These are phyloP conservation scores for Conus ventricosus DNA, from an alignment of 1,140 invertebrate species.

Conservation along the genomic window DNA sequence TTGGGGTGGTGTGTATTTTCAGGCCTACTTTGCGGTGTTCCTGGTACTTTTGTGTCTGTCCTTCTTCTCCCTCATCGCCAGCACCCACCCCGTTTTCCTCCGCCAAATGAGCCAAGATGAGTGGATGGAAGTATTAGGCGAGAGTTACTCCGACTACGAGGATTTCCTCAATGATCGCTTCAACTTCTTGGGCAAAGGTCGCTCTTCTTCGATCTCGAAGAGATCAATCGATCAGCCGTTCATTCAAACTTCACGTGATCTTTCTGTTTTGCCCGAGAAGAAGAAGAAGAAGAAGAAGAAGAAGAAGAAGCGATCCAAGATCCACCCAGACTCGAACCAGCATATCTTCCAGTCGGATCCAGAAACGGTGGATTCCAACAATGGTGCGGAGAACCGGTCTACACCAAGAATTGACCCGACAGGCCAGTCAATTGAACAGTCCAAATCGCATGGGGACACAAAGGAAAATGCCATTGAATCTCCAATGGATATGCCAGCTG, in stretches of 20 bases:
- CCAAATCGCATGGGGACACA: too few relatives aligned
- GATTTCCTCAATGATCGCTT: neutral
- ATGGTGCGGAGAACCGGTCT: too few relatives aligned
- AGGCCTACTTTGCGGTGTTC: slow-evolving; percentile 5
- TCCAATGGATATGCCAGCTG: too few relatives aligned
- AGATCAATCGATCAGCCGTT: neutral
- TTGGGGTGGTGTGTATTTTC: neutral
- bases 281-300: too few relatives aligned
- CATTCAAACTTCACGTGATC: neutral
- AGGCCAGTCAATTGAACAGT: too few relatives aligned
- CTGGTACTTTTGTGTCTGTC: neutral
- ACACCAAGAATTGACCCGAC: too few relatives aligned
- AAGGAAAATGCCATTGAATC: too few relatives aligned
- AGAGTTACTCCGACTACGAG: neutral
- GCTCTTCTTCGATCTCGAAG: neutral
- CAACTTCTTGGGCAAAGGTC: neutral
- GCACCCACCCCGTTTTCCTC: slow-evolving; percentile 15
- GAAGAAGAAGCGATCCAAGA: too few relatives aligned
- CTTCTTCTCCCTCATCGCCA: slow-evolving; percentile 27
- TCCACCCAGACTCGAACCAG: too few relatives aligned
- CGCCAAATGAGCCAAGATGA: neutral
- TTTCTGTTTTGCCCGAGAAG: neutral
- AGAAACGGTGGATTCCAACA: too few relatives aligned
- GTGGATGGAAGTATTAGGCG: slow-evolving; percentile 18
- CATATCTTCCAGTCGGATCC: too few relatives aligned